These are phyloP conservation scores for Dendropsophus ebraccatus DNA, from an alignment of 2,113 vertebrate genomes.

Conservation along the genomic window DNA sequence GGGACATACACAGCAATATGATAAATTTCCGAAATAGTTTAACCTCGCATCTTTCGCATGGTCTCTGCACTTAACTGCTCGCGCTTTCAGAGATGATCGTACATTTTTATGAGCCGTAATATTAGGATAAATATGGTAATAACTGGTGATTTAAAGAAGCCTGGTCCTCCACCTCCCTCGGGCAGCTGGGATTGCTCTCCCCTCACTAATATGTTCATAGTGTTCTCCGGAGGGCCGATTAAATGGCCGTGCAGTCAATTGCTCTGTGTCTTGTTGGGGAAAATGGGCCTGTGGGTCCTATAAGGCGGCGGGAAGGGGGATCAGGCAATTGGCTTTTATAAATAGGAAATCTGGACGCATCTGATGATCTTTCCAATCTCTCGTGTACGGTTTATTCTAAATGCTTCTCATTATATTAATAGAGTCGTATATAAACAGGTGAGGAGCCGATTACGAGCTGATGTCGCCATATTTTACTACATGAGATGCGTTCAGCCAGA, in stretches of 20 bases:
- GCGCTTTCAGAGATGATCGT: constrained; percentile 4
- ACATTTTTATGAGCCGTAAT: constrained; percentile 16
- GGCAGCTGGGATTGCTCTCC: neutral
- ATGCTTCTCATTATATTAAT: neutral
- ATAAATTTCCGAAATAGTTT: neutral
- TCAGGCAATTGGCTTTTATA: constrained; percentile 19
- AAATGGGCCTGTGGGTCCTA: constrained; percentile 11
- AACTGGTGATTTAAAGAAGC: constrained; percentile 15
- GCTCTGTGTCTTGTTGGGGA: constrained; percentile 52
- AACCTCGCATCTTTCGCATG: constrained; percentile 5
- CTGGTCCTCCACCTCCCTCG: neutral
- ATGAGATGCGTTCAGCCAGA: neutral
- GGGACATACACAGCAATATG: neutral
- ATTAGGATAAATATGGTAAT: constrained; percentile 33
- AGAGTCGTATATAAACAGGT: neutral
- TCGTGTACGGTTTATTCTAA: constrained; percentile 4
- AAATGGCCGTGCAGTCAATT: constrained; percentile 4
- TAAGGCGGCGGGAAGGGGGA: accelerated
- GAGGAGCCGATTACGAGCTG: neutral
- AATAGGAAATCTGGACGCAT: constrained; percentile 19
- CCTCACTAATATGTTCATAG: accelerated
- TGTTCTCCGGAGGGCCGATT: neutral
- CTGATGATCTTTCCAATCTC: neutral
- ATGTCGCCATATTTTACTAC: neutral
- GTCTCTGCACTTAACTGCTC: constrained; percentile 14